Evolutionary conservation across 2,797 vertebrate genomes (phyloP), one percentile per base, ranked within the genome.

Genomic region (Chrysocyon brachyurus): DNA sequence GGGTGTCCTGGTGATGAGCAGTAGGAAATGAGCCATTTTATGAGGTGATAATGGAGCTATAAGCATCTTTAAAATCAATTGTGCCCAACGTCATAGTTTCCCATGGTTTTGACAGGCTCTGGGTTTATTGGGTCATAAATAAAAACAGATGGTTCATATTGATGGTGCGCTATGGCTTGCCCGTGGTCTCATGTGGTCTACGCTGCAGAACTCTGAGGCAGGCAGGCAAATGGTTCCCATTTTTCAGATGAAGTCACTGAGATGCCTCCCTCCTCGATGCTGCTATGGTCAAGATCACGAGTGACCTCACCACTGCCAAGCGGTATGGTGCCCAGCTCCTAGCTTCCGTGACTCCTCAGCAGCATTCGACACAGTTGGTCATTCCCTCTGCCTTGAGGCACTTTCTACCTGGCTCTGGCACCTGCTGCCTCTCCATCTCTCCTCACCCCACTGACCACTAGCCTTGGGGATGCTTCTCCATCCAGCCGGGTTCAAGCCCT

Each of bases 1-100:
- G 85, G 9, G 64, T 0, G 1, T 24, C 56, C 2, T 7, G 16
- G 61, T 28, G 86, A 64, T 1, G 31, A 68, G 66, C 36, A 87
- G 92, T 87, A 90, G 95, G 95, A 96, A 97, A 97, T 89, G 97
- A 98, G 33, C 68, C 66, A 12, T 78, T 83, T 96, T 90, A 97
- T 83, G 88, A 86, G 72, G 92, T 73, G 85, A 92, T 95, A 95
- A 95, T 59, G 22, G 81, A 89, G 79, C 81, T 75, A 40, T 90
- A 83, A 36, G 24, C 64, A 90, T 92, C 97, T 96, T 94, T 97
- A 94, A 97, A 96, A 85, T 93, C 94, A 96, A 49, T 77, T 78
- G 75, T 78, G 97, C 64, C 64, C 85, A 77, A 64, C 1, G 3
- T 56, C 52, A 33, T 22, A 0, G 61, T 56, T 33, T 36, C 66